Evolutionary conservation across 2,113 vertebrate genomes (phyloP), one percentile per base, ranked within the genome.

Genomic region (Hipposideros armiger): DNA sequence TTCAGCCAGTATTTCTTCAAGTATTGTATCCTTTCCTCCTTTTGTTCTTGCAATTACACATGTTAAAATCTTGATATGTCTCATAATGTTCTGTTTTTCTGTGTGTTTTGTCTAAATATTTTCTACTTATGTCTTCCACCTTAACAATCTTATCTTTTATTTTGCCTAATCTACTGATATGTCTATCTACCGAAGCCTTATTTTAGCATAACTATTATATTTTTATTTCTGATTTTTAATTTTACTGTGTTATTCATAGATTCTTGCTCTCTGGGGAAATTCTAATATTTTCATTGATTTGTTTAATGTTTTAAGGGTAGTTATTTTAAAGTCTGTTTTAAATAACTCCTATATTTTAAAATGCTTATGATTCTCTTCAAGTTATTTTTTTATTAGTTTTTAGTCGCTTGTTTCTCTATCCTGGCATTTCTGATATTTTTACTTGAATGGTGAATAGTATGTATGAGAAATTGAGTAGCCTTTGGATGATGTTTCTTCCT

Each of bases 341-440:
- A 67, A 86, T 64, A 73, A 32, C 15, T 67, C 24, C 10, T 74
- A 8, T 74, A 47, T 11, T 86, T 64, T 50, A 40, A 58, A 54
- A 95, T 74, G 50, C 40, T 92, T n/a, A 22, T 50, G 28, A 62
- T 69, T 69, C 42, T 74, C 47, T 87, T 92, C 17, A 67, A 64
- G 26, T 72, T 69, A 26, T 40, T 54, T 64, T 77, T 81, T 87
- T 81, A 66, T 64, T 86, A 13, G 3, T 58, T 54, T n/a, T 84
- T 11, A 45, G 36, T 14, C 7, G 69, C n/a, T 70, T 76, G 10
- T 45, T 62, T 11, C 52, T 83, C 14, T n/a, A 42, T n/a, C 15
- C 8, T 74, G 4, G 20, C 73, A 82, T 67, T 92, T 11, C 84
- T 77, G 69, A 76, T 76, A 42, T 67, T 95, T 76, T 88, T 91